Base-by-base conservation (phyloP, 2,888 invertebrate species). In the Ophioninae sp. region DNA sequence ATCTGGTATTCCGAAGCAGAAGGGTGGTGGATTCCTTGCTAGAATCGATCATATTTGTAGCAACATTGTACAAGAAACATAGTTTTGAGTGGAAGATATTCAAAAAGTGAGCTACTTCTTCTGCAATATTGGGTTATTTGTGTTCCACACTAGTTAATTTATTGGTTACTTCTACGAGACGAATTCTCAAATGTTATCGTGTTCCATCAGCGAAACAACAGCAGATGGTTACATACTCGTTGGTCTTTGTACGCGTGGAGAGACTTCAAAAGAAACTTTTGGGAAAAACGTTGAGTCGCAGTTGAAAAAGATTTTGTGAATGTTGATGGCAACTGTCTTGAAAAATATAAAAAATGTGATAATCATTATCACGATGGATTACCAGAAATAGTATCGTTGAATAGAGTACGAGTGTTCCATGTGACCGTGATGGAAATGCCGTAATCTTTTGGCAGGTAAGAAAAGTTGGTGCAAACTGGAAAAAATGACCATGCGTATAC, bases 351-450 rank as follows among this genome's bases (percentile, higher is more conserved):
- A 51, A 13, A 58, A 67, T 56, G 67, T 22, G 37, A 72, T 67
- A 20, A 17, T 37, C 5, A 51, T n/a, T 51, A 6, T 41, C 78
- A 20, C 22, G 74, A 37, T 44, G 72, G 82, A 59, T 86, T 85
- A 91, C 91, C 91, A 85, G 91, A 90, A 44, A 91, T 41, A 64
- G 91, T 90, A 84, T 90, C 88, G 81, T 91, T 91, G 68, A 87
- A 87, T n/a, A 91, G 56, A 6, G 87, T 76, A 20, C 86, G 76
- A 2, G 84, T 72, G 41, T 91, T 89, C 61, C 88, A 88, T 1
- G 90, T 90, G 1, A 91, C 41, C 8, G 88, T 90, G 7, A 90
- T 20, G 20, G 89, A 89, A 63, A 91, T 72, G 5, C 92, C 92
- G 84, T 89, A 89, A 37, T 91, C 89, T 0, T 89, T 22, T 0